Conservation (phyloP, 2,888 invertebrate genomes). For the Liopterus haemorrhoidalis region DNA sequence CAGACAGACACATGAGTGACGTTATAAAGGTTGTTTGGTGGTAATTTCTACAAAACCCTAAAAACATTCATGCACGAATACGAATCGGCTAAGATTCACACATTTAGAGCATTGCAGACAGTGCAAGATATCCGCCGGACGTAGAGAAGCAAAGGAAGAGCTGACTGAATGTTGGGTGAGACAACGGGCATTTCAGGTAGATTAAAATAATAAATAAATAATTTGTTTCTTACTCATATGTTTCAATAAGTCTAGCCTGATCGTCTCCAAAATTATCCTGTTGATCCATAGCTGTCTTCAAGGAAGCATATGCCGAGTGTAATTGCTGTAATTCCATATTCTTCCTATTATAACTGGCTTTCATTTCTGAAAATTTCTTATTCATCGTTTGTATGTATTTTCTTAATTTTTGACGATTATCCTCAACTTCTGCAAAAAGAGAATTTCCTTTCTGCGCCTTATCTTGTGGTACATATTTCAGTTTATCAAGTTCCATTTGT, state of each 20-base stretch:
- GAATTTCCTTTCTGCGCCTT: constrained; percentile 40
- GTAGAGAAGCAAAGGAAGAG: too few species aligned
- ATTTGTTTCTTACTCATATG: constrained; percentile 15
- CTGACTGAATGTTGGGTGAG: too few species aligned
- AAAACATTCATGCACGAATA: too few species aligned
- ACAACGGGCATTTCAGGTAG: too few species aligned
- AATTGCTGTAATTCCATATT: constrained; percentile 16
- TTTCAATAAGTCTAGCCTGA: constrained; percentile 10
- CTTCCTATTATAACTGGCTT: constrained; percentile 31
- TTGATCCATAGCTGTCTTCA: constrained; percentile 16
- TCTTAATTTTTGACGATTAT: constrained; percentile 38
- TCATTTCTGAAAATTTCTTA: constrained; percentile 34
- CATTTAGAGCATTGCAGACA: too few species aligned
- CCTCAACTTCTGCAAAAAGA: constrained; percentile 42
- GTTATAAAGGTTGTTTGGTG: too few species aligned
- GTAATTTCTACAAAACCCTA: too few species aligned
- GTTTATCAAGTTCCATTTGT: constrained; percentile 36
- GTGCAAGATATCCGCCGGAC: too few species aligned
- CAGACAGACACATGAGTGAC: too few species aligned
- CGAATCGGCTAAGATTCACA: too few species aligned
- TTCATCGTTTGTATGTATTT: constrained; percentile 37
- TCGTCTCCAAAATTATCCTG: constrained; percentile 11
- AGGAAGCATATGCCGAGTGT: constrained; percentile 14
- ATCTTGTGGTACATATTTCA: constrained; percentile 37
- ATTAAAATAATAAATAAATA: background rate